phyloP scores from a whole-genome alignment of 2,113 vertebrate species.

The Pygoscelis antarcticus region DNA sequence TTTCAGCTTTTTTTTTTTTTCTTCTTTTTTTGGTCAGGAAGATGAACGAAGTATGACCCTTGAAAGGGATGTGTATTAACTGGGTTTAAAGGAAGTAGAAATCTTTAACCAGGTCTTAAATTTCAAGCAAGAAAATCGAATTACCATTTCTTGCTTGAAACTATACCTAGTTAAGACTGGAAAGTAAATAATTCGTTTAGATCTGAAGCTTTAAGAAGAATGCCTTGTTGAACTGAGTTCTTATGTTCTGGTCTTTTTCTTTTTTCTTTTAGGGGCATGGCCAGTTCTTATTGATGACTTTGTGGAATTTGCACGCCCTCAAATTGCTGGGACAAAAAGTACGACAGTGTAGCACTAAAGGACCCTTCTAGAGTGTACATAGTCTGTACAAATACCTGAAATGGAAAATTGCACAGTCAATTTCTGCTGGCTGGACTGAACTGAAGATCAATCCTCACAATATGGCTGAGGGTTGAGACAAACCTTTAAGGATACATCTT shows the following conservation, averaged over 20 bases:
- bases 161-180: neutral
- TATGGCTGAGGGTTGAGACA: conserved; percentile 79
- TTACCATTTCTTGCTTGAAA: neutral
- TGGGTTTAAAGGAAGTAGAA: neutral
- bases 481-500: conserved; percentile 82
- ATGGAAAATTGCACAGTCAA: conserved; percentile 85
- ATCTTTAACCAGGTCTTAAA: neutral
- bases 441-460: conserved; percentile 83
- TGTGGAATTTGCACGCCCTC: conserved; percentile 91
- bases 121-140: neutral
- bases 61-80: neutral
- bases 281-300: conserved; percentile 90
- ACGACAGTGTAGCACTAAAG: conserved; percentile 85
- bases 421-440: conserved; percentile 86
- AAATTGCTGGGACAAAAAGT: conserved; percentile 90
- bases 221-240: neutral
- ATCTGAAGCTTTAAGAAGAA: neutral
- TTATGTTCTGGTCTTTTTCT: neutral
- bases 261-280: conserved; percentile 78
- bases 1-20: neutral
- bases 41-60: neutral
- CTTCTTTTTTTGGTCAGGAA: neutral
- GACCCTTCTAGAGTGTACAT: conserved; percentile 82
- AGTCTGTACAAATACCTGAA: conserved; percentile 85
- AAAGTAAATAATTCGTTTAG: neutral